phyloP scores from a whole-genome alignment of 2,113 vertebrate genomes.

The Scatophagus argus region DNA sequence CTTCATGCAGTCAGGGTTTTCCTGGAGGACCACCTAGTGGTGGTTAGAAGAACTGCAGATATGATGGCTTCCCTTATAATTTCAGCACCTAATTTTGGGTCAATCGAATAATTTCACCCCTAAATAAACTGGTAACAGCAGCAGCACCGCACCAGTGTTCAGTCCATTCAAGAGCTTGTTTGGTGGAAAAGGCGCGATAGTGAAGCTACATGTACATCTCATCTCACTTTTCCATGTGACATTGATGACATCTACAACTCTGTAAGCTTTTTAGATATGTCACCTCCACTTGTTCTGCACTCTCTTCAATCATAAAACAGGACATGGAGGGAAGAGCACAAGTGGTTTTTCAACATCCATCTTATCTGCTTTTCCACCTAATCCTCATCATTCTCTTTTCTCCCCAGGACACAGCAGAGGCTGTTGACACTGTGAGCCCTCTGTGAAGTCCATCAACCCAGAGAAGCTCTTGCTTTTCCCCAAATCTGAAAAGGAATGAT shows the following conservation, averaged over 20 bases:
- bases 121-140: no score
- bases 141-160: no score
- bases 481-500: background rate
- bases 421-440: slow-evolving; percentile 1
- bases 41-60: background rate
- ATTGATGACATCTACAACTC: background rate
- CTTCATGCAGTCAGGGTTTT: background rate
- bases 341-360: fast-evolving
- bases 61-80: no score
- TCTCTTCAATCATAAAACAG: background rate
- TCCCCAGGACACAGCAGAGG: slow-evolving; percentile 21
- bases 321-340: background rate
- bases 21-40: background rate
- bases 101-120: no score
- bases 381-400: slow-evolving; percentile 8
- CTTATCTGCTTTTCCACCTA: slow-evolving; percentile 2
- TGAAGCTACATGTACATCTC: background rate
- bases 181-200: no score
- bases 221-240: background rate
- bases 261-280: no score
- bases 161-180: no score
- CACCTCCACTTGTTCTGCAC: no score
- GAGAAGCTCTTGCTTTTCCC: background rate
- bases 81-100: no score
- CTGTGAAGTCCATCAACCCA: slow-evolving; percentile 11